Evolutionary conservation across 2,113 vertebrate genomes (phyloP).

Genomic region (Eonycteris spelaea): DNA sequence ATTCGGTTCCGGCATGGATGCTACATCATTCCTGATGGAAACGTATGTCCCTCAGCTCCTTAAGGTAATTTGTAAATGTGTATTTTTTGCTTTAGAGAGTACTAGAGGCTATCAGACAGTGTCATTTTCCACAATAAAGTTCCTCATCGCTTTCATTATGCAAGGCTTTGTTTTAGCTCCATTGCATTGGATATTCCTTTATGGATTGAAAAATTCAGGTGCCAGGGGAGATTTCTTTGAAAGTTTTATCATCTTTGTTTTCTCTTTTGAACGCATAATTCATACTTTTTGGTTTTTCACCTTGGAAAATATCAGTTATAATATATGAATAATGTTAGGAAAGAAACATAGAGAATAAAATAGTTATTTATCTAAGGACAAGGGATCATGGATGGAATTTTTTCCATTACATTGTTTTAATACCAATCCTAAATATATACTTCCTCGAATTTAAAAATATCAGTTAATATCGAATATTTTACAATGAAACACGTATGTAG

Average conservation of each 20-base stretch:
- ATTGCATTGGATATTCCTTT: neutral
- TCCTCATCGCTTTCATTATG: constrained; percentile 30
- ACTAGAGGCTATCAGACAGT: neutral
- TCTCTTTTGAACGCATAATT: neutral
- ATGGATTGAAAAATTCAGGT: constrained; percentile 30
- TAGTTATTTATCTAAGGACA: neutral
- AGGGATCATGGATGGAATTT: neutral
- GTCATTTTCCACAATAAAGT: neutral
- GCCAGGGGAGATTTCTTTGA: neutral
- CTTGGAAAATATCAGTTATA: neutral
- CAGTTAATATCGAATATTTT: neutral
- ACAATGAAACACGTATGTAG: neutral
- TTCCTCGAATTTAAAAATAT: constrained; percentile 31
- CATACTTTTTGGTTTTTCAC: neutral
- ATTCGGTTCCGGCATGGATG: neutral
- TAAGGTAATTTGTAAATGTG: constrained; percentile 52
- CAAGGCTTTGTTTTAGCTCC: constrained; percentile 4
- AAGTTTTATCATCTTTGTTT: neutral
- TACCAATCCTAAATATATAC: neutral
- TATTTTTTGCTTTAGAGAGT: constrained; percentile 64
- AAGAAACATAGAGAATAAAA: neutral
- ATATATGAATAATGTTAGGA: neutral
- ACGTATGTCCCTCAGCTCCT: constrained; percentile 4
- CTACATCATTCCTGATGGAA: constrained; percentile 48
- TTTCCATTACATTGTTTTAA: neutral